Percentiles rank a stretch among this genome's conserved stretches.
Conservation (phyloP, 2,888 invertebrate species). For the Byasa hedistus region DNA sequence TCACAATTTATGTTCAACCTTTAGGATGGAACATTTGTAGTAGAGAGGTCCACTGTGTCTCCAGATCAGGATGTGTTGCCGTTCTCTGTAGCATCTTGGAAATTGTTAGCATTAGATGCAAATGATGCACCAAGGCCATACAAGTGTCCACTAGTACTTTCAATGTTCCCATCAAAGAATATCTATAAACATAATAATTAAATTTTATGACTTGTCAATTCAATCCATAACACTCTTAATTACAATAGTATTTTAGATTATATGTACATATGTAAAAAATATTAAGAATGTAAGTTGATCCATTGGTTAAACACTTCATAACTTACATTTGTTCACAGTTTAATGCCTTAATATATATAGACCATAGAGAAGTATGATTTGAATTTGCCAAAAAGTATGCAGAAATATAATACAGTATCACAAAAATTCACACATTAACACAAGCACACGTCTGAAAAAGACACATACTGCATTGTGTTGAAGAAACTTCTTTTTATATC, state of each 20-base stretch:
- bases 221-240: not conserved
- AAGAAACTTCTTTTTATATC: too few species aligned
- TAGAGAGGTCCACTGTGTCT: conserved; percentile 35
- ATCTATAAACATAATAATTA: conserved; percentile 82
- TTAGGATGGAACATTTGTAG: conserved; percentile 40
- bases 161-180: conserved; percentile 98
- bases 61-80: conserved; percentile 74
- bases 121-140: conserved; percentile 96
- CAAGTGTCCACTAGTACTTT: conserved; percentile 97
- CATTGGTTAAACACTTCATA: too few species aligned
- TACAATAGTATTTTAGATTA: not conserved
- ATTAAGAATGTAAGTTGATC: too few species aligned
- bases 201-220: not conserved
- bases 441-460: too few species aligned
- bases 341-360: too few species aligned
- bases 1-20: conserved; percentile 38
- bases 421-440: too few species aligned
- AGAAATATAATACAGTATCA: too few species aligned
- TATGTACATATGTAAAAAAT: too few species aligned
- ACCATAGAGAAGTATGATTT: too few species aligned
- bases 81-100: conserved; percentile 84
- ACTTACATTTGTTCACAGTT: too few species aligned
- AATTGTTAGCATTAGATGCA: conserved; percentile 86
- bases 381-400: too few species aligned
- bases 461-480: too few species aligned